Base-by-base conservation (phyloP, 2,888 invertebrate species). In the Scrobipalpa costella region DNA sequence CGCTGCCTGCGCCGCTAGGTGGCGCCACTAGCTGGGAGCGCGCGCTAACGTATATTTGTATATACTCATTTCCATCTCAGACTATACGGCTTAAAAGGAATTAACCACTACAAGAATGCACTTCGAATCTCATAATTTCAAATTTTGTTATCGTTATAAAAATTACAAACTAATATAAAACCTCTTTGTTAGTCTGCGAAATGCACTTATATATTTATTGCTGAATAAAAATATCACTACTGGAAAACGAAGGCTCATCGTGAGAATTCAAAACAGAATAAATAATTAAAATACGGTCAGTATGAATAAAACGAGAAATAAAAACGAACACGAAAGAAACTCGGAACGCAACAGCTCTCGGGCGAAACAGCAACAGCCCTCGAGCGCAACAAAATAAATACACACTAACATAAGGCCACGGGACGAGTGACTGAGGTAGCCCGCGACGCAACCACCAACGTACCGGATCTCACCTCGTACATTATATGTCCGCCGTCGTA, bases 201-300 rank as follows among this genome's bases (percentile, higher is more conserved):
- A 91, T 90, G 90, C 90, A 88, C 87, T 86, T 85, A 83, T 75
- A 80, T 78, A 76, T 81, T 90, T 91, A 92, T 92, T 91, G 91
- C 91, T 91, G 86, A 83, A 85, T 88, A 85, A 87, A 84, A 91
- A 92, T 92, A 92, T 92, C 92, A 92, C 92, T 90, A 89, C 81
- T 88, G 88, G 88, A 90, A 90, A 89, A 89, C 87, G 84, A 87
- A 84, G 83, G 88, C 85, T 86, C 85, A 78, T 79, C 78, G 79
- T 83, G 86, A 87, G 83, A 86, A 84, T 87, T 86, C 79, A 77
- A 84, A 85, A 86, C 81, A 82, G 80, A 88, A 89, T 90, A 90
- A 90, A 88, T 89, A 88, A 86, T 86, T 82, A 84, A 82, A 85
- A 88, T 85, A 85, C 83, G 77, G 76, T 74, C 76, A 82, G 84